These are phyloP conservation scores for Nephotettix cincticeps DNA, from an alignment of 1,140 invertebrate species.

Conservation along the genomic window DNA sequence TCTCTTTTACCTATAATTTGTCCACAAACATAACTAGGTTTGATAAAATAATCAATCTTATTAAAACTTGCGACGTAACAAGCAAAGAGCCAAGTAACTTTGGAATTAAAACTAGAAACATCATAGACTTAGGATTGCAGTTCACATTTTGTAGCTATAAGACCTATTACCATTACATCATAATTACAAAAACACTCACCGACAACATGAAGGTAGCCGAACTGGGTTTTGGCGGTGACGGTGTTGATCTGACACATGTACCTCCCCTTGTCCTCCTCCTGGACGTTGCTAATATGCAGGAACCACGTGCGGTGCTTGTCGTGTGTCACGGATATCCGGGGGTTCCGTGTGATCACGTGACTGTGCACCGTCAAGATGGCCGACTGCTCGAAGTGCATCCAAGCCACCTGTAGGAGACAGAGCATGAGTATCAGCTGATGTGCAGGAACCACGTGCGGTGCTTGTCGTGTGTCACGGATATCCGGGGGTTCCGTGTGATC, in stretches of 20 bases:
- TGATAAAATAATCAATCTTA: too few relatives aligned
- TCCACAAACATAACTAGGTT: too few relatives aligned
- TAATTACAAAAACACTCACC: too few relatives aligned
- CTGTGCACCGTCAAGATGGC: constrained; percentile 90
- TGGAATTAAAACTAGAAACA: too few relatives aligned
- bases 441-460: constrained; percentile 89
- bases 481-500: constrained; percentile 87
- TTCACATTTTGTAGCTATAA: too few relatives aligned
- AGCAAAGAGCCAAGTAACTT: too few relatives aligned
- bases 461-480: constrained; percentile 83
- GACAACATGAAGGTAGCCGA: constrained; percentile 89
- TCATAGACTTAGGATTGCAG: too few relatives aligned
- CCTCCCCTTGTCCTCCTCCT: constrained; percentile 85
- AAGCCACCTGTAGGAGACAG: constrained; percentile 87
- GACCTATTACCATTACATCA: too few relatives aligned
- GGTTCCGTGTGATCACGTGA: constrained; percentile 90
- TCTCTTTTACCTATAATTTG: too few relatives aligned
- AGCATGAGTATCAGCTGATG: too few relatives aligned
- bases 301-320: constrained; percentile 86
- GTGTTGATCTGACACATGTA: constrained; percentile 98
- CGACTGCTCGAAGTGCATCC: constrained; percentile 94
- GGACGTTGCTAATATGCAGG: constrained; percentile 86
- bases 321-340: constrained; percentile 85
- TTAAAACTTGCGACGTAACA: too few relatives aligned
- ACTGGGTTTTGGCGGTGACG: constrained; percentile 87